phyloP scores from a whole-genome alignment of 2,113 vertebrate species.

The Semnornis frantzii region DNA sequence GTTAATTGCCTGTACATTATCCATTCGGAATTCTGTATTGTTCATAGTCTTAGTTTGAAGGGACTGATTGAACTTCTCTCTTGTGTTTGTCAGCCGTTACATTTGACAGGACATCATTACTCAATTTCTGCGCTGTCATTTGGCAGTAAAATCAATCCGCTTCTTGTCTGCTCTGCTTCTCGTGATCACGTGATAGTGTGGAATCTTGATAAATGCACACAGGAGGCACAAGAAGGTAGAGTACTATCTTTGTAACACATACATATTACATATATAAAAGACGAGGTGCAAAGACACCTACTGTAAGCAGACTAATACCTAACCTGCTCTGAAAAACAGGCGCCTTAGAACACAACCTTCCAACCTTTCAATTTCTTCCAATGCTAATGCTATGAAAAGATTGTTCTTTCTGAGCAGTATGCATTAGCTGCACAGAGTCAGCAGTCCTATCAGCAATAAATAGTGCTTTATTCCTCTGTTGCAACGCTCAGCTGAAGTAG shows the following conservation, averaged over 20 bases:
- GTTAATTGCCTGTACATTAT: background rate
- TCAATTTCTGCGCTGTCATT: conserved; percentile 83
- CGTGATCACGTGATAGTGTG: conserved; percentile 82
- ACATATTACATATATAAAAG: background rate
- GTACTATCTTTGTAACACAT: background rate
- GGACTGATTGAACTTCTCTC: background rate
- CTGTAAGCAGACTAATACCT: background rate
- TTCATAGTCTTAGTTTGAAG: background rate
- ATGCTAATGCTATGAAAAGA: no score
- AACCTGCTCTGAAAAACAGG: no score
- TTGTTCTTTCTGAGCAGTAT: background rate
- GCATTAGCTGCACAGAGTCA: background rate
- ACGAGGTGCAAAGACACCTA: background rate
- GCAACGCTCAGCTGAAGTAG: background rate
- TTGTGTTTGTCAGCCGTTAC: conserved; percentile 68
- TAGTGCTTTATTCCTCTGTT: background rate
- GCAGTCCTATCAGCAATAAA: background rate
- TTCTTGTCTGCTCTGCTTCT: conserved; percentile 87
- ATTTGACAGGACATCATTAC: conserved; percentile 81
- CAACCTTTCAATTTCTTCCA: background rate
- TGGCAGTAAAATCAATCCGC: conserved; percentile 70
- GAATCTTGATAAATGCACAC: conserved; percentile 79
- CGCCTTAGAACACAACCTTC: background rate
- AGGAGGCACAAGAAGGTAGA: conserved; percentile 75
- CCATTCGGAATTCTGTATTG: background rate